Conservation (phyloP, 2,113 vertebrate genomes). For the Scomber japonicus region DNA sequence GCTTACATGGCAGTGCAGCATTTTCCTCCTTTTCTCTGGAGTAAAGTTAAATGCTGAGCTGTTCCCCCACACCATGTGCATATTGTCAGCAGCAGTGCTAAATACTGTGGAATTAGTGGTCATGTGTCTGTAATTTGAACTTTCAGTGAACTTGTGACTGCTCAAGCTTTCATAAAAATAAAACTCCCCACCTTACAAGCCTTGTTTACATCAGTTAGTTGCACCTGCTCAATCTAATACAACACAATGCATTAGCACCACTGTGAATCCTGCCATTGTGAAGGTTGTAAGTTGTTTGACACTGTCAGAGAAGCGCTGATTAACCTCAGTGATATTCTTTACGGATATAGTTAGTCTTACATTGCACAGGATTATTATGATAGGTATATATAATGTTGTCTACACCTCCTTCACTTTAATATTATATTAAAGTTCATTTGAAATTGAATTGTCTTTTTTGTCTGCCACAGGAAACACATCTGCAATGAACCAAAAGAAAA, state of each 20-base stretch:
- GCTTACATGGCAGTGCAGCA: slow-evolving; percentile 36
- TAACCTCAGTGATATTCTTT: neutral
- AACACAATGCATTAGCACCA: neutral
- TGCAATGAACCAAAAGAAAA: too few species aligned
- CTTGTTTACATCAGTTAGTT: neutral
- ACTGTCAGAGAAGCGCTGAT: neutral
- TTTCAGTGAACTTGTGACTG: slow-evolving; percentile 42
- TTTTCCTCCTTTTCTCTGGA: slow-evolving; percentile 31
- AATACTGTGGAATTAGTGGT: slow-evolving; percentile 49
- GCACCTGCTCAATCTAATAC: neutral
- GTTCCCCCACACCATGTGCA: slow-evolving; percentile 1
- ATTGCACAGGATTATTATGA: neutral
- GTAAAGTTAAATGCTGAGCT: slow-evolving; percentile 29
- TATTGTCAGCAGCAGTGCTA: slow-evolving; percentile 25
- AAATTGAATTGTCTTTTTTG: too few species aligned
- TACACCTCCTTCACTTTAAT: too few species aligned
- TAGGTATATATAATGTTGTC: neutral
- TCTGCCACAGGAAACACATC: too few species aligned
- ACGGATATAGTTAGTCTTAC: neutral
- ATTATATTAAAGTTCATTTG: too few species aligned
- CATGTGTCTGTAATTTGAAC: slow-evolving; percentile 36
- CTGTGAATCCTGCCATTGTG: neutral
- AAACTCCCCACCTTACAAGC: neutral
- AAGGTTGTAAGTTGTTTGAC: neutral
- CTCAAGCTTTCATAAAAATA: slow-evolving; percentile 1